Evolutionary conservation across 2,113 vertebrate genomes (phyloP).

Genomic region (Romanogobio albipinnatus): DNA sequence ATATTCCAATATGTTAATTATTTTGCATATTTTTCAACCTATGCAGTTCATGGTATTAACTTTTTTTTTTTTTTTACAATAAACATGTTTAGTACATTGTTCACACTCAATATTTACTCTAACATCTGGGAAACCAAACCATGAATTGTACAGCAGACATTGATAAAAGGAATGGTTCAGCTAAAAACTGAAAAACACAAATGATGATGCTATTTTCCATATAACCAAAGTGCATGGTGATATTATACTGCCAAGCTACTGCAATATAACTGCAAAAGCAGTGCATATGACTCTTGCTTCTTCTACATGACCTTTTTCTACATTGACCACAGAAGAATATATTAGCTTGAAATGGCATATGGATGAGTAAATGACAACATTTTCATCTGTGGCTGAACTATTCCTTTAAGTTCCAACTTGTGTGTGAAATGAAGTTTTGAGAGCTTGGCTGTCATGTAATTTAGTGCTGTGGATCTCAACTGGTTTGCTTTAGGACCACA

Average conservation of each 20-base stretch:
- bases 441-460: slow-evolving; percentile 9
- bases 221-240: background rate
- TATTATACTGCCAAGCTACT: background rate
- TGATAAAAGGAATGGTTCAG: too few relatives aligned
- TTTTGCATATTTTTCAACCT: background rate
- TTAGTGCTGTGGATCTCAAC: background rate
- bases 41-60: background rate
- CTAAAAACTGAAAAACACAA: background rate
- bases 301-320: background rate
- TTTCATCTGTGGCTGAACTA: background rate
- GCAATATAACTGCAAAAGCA: background rate
- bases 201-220: background rate
- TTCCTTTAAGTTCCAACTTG: slow-evolving; percentile 5
- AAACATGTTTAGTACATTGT: too few relatives aligned
- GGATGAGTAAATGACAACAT: background rate
- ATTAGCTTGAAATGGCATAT: background rate
- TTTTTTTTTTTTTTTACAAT: too few relatives aligned
- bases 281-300: background rate
- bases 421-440: slow-evolving; percentile 6
- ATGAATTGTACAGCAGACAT: too few relatives aligned
- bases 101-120: too few relatives aligned
- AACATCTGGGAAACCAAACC: too few relatives aligned
- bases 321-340: background rate
- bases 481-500: background rate
- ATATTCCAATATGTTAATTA: background rate